Evolutionary conservation across 2,113 vertebrate genomes (phyloP).

Genomic region (Corvus moneduloides): DNA sequence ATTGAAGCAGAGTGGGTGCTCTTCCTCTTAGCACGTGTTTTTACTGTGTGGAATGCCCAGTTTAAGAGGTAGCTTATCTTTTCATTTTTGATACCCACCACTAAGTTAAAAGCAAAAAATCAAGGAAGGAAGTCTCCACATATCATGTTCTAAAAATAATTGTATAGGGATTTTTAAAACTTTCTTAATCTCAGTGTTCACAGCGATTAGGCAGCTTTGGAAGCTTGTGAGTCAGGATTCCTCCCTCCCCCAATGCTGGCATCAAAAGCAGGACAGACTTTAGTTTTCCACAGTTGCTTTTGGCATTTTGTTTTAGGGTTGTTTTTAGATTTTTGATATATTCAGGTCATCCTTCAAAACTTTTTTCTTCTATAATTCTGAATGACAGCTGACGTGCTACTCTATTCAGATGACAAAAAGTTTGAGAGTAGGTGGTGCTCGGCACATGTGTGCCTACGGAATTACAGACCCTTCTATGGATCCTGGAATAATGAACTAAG

Average conservation of each 20-base stretch:
- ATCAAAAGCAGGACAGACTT: slow-evolving; percentile 26
- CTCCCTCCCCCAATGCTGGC: not conserved
- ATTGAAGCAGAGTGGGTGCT: not conserved
- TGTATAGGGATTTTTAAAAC: not conserved
- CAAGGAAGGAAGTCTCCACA: not conserved
- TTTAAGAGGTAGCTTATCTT: not conserved
- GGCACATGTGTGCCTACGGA: not conserved
- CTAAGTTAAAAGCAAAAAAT: not conserved
- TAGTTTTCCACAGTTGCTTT: not conserved
- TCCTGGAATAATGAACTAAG: not conserved
- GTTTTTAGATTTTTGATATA: slow-evolving; percentile 21
- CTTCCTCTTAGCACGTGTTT: not conserved
- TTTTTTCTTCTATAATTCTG: not conserved
- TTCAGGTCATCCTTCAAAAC: not conserved
- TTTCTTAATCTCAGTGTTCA: not conserved
- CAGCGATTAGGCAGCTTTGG: not conserved
- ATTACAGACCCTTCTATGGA: not conserved
- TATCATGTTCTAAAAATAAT: not conserved
- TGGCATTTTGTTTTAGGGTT: slow-evolving; percentile 7
- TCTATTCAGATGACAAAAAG: not conserved
- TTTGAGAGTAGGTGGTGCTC: not conserved
- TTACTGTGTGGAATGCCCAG: not conserved
- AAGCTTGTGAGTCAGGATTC: not conserved
- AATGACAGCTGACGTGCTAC: not conserved
- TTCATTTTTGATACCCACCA: not conserved